Percentiles rank a stretch among this genome's conserved stretches.
These are phyloP conservation scores for Periphyllus acericola DNA, from an alignment of 2,888 invertebrate species.

Conservation along the genomic window DNA sequence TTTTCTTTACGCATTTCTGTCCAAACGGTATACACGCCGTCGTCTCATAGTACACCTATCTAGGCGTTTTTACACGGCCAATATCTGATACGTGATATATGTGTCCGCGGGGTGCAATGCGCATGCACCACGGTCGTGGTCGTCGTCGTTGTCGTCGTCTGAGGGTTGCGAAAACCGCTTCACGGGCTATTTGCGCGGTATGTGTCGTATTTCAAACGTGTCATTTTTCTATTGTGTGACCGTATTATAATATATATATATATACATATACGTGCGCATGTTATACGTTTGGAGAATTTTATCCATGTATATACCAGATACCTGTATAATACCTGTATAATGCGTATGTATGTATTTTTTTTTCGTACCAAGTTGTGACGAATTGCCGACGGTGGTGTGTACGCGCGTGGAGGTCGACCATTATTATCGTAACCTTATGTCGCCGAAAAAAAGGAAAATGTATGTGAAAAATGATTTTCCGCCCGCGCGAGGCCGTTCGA, in stretches of 20 bases:
- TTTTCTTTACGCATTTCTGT: neutral
- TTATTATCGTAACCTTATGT: constrained; percentile 59
- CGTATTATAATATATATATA: neutral
- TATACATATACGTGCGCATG: neutral
- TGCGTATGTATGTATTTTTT: neutral
- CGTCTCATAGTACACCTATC: neutral
- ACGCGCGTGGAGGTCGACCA: constrained; percentile 45
- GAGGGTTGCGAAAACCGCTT: constrained; percentile 60
- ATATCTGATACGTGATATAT: too few relatives aligned
- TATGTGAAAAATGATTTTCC: constrained; percentile 61
- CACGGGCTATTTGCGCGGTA: constrained; percentile 56
- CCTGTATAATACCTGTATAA: neutral
- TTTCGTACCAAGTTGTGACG: constrained; percentile 43
- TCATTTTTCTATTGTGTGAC: constrained; percentile 43
- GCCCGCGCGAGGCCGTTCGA: constrained; percentile 50
- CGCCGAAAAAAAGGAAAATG: constrained; percentile 32
- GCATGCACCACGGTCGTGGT: constrained; percentile 17
- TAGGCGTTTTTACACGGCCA: constrained; percentile 24
- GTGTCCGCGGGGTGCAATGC: neutral
- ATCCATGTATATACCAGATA: too few relatives aligned
- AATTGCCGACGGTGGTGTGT: constrained; percentile 32
- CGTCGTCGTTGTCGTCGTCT: constrained; percentile 11
- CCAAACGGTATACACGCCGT: neutral
- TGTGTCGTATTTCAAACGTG: constrained; percentile 51
- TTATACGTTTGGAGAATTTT: constrained; percentile 21